Percentiles rank a stretch among this genome's conserved stretches.
phyloP scores from a whole-genome alignment of 2,888 invertebrate species.

The Argynnis bischoffii region DNA sequence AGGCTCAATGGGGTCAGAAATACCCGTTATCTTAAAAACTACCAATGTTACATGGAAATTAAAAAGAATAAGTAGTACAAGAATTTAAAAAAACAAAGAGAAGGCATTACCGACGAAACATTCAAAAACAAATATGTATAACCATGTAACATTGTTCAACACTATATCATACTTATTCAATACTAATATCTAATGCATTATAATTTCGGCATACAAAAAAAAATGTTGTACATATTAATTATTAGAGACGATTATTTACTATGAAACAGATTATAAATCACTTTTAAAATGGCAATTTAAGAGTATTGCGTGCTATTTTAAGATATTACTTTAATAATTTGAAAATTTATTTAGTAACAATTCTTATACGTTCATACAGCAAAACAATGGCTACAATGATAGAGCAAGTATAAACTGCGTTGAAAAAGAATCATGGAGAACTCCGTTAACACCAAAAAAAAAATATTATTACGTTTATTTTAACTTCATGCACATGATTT shows the following conservation, averaged over 20 bases:
- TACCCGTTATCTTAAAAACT: slow-evolving; percentile 10
- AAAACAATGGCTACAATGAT: neutral
- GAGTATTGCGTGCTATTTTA: no score
- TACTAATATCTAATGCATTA: slow-evolving; percentile 14
- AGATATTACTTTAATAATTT: no score
- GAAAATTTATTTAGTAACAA: neutral
- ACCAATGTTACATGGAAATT: slow-evolving; percentile 7
- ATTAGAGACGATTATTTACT: neutral
- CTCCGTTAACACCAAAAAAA: no score
- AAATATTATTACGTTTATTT: no score
- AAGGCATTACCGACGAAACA: neutral
- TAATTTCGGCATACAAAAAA: slow-evolving; percentile 4
- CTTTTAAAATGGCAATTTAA: neutral
- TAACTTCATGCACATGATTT: no score
- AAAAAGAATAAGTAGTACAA: neutral
- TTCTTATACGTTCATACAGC: no score
- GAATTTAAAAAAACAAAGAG: neutral
- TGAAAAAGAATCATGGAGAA: no score
- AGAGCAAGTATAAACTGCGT: neutral
- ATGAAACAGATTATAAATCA: neutral
- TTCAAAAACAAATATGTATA: neutral
- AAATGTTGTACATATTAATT: neutral
- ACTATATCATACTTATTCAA: slow-evolving; percentile 3
- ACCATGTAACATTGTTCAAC: slow-evolving; percentile 5
- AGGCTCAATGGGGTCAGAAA: slow-evolving; percentile 14